Conservation (phyloP, 1,140 invertebrate genomes). For the Drosophila truncata region DNA sequence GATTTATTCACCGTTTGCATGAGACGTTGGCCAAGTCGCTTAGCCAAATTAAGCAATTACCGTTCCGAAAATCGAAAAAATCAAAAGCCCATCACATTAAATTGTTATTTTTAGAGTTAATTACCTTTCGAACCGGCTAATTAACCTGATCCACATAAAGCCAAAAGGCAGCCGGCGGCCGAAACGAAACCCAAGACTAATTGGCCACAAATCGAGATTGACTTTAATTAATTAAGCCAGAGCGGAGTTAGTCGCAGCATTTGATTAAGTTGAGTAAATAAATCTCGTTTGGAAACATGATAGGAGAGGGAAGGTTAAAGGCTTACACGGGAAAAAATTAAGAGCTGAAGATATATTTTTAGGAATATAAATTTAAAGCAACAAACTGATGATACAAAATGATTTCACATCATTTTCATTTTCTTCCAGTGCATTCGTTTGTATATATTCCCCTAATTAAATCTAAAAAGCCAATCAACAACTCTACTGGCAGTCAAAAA, state of each 20-base stretch:
- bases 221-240: conserved; percentile 73
- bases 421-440: conserved; percentile 17
- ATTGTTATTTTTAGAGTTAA: conserved; percentile 65
- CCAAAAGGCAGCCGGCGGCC: conserved; percentile 30
- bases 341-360: no score
- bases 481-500: conserved; percentile 36
- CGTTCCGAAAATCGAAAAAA: conserved; percentile 27
- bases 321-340: not conserved
- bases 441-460: conserved; percentile 42
- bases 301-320: conserved; percentile 32
- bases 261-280: conserved; percentile 62
- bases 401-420: no score
- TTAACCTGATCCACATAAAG: conserved; percentile 79
- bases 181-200: conserved; percentile 66
- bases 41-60: conserved; percentile 80
- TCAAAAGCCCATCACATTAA: conserved; percentile 62
- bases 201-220: conserved; percentile 76
- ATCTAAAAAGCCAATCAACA: conserved; percentile 48
- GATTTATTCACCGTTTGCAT: conserved; percentile 81
- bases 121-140: conserved; percentile 61
- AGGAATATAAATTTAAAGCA: no score
- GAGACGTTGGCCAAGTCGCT: conserved; percentile 62
- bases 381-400: no score
- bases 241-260: conserved; percentile 29
- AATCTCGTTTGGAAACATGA: conserved; percentile 51